These are phyloP conservation scores for Conops quadrifasciatus DNA, from an alignment of 2,888 invertebrate species.

Conservation along the genomic window DNA sequence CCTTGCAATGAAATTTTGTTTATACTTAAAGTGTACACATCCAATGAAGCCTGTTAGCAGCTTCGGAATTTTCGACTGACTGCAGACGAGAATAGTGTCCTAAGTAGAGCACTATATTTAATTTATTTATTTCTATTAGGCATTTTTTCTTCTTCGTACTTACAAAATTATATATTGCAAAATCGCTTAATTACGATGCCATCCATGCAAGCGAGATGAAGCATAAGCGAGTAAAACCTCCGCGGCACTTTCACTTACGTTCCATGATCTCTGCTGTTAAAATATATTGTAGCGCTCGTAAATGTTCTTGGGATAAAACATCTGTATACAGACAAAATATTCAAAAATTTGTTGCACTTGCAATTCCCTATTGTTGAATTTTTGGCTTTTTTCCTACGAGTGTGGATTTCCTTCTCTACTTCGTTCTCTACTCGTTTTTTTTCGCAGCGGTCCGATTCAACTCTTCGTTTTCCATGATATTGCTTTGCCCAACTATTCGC, in stretches of 20 bases:
- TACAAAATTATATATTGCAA: constrained; percentile 13
- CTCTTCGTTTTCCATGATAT: constrained; percentile 17
- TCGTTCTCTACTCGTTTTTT: constrained; percentile 42
- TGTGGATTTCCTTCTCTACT: constrained; percentile 43
- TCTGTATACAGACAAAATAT: background rate
- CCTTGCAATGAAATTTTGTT: constrained; percentile 9
- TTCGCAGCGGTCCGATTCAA: constrained; percentile 24
- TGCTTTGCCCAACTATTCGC: constrained; percentile 16
- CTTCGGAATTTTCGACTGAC: background rate
- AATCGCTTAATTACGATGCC: background rate
- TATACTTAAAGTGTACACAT: background rate
- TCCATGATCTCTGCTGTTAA: constrained; percentile 16
- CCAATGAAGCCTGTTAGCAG: background rate
- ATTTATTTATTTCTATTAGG: background rate
- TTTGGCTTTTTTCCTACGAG: constrained; percentile 36
- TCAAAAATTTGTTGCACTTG: constrained; percentile 33
- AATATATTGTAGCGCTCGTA: background rate
- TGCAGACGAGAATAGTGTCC: background rate
- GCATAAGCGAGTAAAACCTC: constrained; percentile 31
- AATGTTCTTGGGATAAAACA: background rate
- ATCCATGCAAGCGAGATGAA: constrained; percentile 6
- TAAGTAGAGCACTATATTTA: background rate
- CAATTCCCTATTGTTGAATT: constrained; percentile 35
- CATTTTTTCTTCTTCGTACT: background rate
- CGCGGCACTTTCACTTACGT: constrained; percentile 41